These are phyloP conservation scores for Sebastiscus tertius DNA, from an alignment of 2,797 vertebrate genomes.

Conservation along the genomic window DNA sequence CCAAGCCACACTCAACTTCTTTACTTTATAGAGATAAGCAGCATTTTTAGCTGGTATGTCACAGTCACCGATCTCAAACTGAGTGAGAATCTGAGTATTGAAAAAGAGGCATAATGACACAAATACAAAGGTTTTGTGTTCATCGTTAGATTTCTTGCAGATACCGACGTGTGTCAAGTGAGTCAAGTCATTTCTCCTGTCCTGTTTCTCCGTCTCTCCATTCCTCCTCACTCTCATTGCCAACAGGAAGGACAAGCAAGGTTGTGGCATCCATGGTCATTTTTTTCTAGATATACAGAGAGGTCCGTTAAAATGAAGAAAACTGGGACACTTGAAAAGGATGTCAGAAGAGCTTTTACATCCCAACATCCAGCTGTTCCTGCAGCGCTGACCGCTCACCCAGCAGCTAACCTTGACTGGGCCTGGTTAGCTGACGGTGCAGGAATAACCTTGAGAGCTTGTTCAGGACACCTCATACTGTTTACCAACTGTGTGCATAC, in stretches of 20 bases:
- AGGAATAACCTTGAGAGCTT: neutral
- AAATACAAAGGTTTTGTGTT: too few species aligned
- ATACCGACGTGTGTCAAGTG: too few species aligned
- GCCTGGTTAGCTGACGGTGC: neutral
- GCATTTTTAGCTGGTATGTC: neutral
- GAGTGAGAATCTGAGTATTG: neutral
- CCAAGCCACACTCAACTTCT: neutral
- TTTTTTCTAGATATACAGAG: too few species aligned
- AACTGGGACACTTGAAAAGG: too few species aligned
- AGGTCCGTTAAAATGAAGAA: neutral
- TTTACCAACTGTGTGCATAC: neutral
- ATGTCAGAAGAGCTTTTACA: neutral
- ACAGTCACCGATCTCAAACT: neutral
- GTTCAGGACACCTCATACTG: neutral
- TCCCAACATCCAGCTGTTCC: neutral
- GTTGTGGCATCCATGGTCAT: too few species aligned
- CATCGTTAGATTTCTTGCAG: too few species aligned
- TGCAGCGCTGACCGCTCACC: neutral
- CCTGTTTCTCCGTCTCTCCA: neutral
- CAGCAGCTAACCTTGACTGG: neutral
- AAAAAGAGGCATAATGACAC: too few species aligned
- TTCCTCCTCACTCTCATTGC: neutral
- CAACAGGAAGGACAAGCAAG: neutral
- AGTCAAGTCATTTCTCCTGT: too few species aligned
- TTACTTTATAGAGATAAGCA: neutral